Percentiles rank a stretch among this genome's conserved stretches.
phyloP scores from a whole-genome alignment of 2,888 invertebrate species.

The Ophraella communa region DNA sequence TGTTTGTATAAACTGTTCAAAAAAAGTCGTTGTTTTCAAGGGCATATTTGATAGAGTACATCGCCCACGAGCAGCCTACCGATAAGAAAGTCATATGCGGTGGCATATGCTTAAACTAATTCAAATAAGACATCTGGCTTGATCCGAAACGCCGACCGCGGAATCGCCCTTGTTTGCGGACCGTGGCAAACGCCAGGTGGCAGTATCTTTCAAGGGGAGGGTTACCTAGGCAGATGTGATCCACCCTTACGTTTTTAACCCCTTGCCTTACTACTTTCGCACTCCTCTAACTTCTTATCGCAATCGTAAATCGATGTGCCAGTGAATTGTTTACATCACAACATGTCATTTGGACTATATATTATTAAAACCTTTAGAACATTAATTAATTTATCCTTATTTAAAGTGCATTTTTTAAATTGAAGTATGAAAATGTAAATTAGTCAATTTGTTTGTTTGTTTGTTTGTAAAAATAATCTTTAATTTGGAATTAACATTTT shows the following conservation, averaged over 20 bases:
- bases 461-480: no score
- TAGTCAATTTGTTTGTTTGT: no score
- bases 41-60: constrained; percentile 32
- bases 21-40: constrained; percentile 24
- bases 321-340: constrained; percentile 21
- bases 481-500: no score
- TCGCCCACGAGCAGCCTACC: constrained; percentile 38
- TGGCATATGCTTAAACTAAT: constrained; percentile 51
- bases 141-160: constrained; percentile 30
- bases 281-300: constrained; percentile 46
- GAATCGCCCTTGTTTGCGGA: constrained; percentile 58
- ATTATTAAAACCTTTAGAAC: background rate
- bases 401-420: no score
- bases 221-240: constrained; percentile 58
- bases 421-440: no score
- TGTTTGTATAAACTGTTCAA: background rate
- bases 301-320: constrained; percentile 33
- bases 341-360: constrained; percentile 4
- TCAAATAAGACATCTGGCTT: constrained; percentile 51
- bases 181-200: constrained; percentile 61
- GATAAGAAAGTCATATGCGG: constrained; percentile 45
- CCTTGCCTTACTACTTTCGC: constrained; percentile 52
- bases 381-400: no score
- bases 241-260: constrained; percentile 49
- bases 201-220: constrained; percentile 60